Percentiles rank a stretch among this genome's conserved stretches.
These are phyloP conservation scores for Ailurus styani DNA, from an alignment of 2,113 vertebrate species.

Conservation along the genomic window DNA sequence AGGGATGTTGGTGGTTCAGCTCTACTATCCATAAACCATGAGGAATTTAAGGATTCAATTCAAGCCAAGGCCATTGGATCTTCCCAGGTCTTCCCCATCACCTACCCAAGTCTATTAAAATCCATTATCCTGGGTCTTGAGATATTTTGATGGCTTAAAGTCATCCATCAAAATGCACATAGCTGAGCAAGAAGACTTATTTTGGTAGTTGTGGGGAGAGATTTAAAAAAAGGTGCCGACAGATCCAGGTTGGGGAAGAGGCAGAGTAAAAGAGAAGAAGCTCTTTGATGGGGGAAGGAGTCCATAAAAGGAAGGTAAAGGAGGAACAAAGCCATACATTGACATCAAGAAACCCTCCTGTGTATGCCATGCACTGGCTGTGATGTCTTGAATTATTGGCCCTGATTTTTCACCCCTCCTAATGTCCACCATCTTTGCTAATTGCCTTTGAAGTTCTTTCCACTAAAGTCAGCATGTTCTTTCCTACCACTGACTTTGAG, in stretches of 20 bases:
- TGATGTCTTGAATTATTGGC: not conserved
- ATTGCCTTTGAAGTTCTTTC: not conserved
- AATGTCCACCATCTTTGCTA: not conserved
- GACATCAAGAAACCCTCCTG: not conserved
- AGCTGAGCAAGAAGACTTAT: not conserved
- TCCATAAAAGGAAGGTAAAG: not conserved
- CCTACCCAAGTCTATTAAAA: not conserved
- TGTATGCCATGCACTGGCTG: not conserved
- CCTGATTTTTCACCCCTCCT: not conserved
- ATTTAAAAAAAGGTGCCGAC: not conserved
- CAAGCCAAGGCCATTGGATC: not conserved
- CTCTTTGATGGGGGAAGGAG: not conserved
- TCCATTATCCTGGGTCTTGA: not conserved
- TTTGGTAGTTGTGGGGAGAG: not conserved
- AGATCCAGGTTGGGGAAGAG: not conserved
- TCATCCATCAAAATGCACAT: not conserved
- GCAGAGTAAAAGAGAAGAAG: not conserved
- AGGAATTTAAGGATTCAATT: not conserved
- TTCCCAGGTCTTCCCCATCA: not conserved
- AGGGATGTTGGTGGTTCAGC: not conserved
- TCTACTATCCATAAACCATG: not conserved
- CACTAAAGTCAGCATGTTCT: not conserved
- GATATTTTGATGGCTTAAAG: not conserved
- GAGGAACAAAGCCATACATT: not conserved
- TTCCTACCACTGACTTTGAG: not conserved